Conservation (phyloP, 1,140 invertebrate genomes). For the Lepidostoma basale region DNA sequence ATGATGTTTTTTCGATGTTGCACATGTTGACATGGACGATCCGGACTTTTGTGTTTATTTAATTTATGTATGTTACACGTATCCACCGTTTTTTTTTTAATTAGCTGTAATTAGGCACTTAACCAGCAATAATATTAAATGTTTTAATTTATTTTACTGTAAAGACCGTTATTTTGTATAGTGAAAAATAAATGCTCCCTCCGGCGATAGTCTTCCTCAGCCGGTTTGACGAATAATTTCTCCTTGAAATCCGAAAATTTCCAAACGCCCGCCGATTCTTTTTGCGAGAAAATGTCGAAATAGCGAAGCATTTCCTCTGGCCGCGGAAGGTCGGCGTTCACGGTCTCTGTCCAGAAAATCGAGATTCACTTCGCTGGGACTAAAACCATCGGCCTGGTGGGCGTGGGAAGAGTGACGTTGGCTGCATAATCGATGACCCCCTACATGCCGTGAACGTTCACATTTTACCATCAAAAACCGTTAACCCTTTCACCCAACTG, state of each 20-base stretch:
- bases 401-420: conserved; percentile 11
- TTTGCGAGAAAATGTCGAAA: neutral
- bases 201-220: too few relatives aligned
- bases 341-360: neutral
- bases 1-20: too few relatives aligned
- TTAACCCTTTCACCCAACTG: too few relatives aligned
- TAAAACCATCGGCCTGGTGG: neutral
- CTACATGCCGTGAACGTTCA: too few relatives aligned
- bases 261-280: neutral
- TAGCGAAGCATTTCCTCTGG: neutral
- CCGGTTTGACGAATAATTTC: neutral
- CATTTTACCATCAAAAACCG: too few relatives aligned
- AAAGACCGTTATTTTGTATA: neutral
- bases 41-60: too few relatives aligned
- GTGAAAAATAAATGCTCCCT: neutral
- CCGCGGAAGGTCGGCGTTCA: conserved; percentile 7
- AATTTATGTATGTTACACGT: too few relatives aligned
- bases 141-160: neutral
- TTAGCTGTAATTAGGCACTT: too few relatives aligned
- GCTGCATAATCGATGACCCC: too few relatives aligned
- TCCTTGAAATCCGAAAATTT: conserved; percentile 13
- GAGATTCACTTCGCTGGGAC: too few relatives aligned
- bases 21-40: too few relatives aligned
- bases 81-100: too few relatives aligned
- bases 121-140: neutral